Percentiles rank a stretch among this genome's conserved stretches.
Evolutionary conservation across 2,888 invertebrate species (phyloP).

Genomic region (Cinara cedri): DNA sequence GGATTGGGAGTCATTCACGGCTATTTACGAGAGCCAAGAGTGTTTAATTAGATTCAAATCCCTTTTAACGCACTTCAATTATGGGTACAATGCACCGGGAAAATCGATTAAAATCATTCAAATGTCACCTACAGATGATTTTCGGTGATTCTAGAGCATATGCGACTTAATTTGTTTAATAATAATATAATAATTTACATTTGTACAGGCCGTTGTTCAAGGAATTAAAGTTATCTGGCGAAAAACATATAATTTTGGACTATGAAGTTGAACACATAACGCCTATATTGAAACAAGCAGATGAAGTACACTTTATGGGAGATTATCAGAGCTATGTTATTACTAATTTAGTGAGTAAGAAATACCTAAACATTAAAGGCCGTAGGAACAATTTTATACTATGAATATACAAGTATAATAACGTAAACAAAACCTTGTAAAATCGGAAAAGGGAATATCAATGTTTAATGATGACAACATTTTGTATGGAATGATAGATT

Average conservation of each 20-base stretch:
- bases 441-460: too few relatives aligned
- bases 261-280: constrained; percentile 73
- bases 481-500: too few relatives aligned
- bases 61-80: constrained; percentile 67
- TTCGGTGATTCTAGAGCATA: constrained; percentile 66
- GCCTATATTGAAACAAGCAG: constrained; percentile 75
- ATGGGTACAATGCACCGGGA: constrained; percentile 57
- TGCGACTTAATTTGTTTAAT: background rate
- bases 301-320: constrained; percentile 85
- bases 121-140: constrained; percentile 69
- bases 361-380: too few relatives aligned
- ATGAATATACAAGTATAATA: background rate
- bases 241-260: constrained; percentile 75
- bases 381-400: too few relatives aligned
- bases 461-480: too few relatives aligned
- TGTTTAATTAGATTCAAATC: constrained; percentile 75
- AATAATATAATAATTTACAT: background rate
- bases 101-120: constrained; percentile 70
- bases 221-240: constrained; percentile 72
- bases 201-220: constrained; percentile 70
- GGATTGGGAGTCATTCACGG: constrained; percentile 85
- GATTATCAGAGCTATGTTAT: constrained; percentile 79
- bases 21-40: constrained; percentile 82
- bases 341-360: constrained; percentile 70
- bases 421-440: background rate